Evolutionary conservation across 1,140 invertebrate species (phyloP), one percentile per base, ranked within the genome.

Genomic region (Myzus persicae): DNA sequence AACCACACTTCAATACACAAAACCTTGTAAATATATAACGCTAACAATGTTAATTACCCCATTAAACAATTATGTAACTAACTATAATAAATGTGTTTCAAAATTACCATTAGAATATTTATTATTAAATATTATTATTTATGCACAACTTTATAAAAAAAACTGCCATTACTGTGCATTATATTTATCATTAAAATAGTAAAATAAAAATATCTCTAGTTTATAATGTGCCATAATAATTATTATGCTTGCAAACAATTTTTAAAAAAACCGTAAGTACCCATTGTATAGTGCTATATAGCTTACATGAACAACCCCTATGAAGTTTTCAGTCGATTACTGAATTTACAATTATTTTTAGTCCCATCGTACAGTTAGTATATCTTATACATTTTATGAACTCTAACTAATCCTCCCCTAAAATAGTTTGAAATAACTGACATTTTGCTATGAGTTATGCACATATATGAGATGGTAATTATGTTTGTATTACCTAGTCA

Each of bases 51-150:
- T 67, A 67, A 67, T 67, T 67, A 67, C 18, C 59, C 31, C 59
- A 67, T 67, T 67, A 67, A 67, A 67, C 31, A n/a, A 67, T 67
- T 67, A 67, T 67, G 59, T 67, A 67, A 67, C 31, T 67, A 67
- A 67, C 59, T 67, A n/a, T 67, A 67, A 67, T 67, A 67, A 67
- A 67, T 67, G 59, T 67, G 31, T 67, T 67, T 67, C 31, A 67
- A 67, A 67, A 67, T 67, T n/a, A 67, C 31, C 59, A 67, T 67
- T 67, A n/a, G 31, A n/a, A n/a, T 67, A 67, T 67, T 67, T 67
- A 67, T 67, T 67, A 67, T 67, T 67, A 67, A 67, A n/a, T 67
- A 67, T 67, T 67, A 67, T 67, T 67, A 67, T 67, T 67, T 67
- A 67, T 67, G 59, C 59, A n/a, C 31, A 14, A 67, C 59, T 67